Percentiles rank a stretch among this genome's conserved stretches.
phyloP scores from a whole-genome alignment of 2,113 vertebrate genomes.

The Malurus elegans region DNA sequence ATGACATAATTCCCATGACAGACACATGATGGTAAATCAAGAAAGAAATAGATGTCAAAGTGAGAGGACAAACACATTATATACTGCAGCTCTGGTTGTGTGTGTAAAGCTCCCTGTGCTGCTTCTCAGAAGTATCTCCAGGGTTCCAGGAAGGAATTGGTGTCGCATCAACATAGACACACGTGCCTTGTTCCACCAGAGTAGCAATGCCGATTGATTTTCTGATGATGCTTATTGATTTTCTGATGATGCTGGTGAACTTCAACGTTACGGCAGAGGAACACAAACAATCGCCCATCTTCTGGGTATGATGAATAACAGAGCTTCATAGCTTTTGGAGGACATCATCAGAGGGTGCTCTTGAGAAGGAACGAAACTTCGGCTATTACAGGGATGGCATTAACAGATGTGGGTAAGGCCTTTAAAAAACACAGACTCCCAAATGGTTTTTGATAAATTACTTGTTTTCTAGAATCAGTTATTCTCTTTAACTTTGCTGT shows the following conservation, averaged over 20 bases:
- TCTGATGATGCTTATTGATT: neutral
- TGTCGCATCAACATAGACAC: neutral
- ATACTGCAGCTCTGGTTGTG: neutral
- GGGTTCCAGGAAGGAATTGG: neutral
- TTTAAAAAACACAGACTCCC: neutral
- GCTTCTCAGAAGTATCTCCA: neutral
- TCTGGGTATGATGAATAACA: neutral
- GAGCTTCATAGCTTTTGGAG: neutral
- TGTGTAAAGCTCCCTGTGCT: neutral
- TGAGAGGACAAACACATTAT: neutral
- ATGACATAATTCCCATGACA: conserved; percentile 12
- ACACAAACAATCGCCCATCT: neutral
- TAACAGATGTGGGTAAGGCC: neutral
- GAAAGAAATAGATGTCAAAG: neutral
- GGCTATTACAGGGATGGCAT: neutral
- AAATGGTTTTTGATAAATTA: neutral
- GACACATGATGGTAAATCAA: neutral
- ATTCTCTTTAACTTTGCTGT: neutral
- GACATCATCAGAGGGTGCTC: neutral
- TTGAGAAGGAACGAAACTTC: neutral
- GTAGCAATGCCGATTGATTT: neutral
- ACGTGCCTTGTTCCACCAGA: neutral
- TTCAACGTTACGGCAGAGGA: neutral
- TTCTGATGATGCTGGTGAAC: neutral
- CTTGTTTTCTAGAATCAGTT: neutral